Conservation (phyloP, 2,797 vertebrate genomes). For the Morelia viridis region DNA sequence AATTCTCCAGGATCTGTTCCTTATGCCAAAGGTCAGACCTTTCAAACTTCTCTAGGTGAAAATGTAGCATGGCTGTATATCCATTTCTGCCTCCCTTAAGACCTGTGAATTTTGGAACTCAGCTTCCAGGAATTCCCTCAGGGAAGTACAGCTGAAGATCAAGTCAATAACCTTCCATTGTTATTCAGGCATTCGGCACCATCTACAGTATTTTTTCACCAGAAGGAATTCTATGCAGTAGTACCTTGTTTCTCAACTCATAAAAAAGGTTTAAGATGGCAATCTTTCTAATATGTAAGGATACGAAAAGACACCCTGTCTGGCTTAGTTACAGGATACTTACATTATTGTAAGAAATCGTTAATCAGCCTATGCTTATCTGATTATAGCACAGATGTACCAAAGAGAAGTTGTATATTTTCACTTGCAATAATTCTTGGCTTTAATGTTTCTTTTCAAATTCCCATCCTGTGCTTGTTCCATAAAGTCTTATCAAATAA, state of each 20-base stretch:
- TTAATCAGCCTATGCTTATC: neutral
- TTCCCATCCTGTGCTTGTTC: neutral
- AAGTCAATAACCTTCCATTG: neutral
- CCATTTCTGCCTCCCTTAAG: neutral
- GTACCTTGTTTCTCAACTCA: neutral
- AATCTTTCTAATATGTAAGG: neutral
- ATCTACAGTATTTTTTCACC: neutral
- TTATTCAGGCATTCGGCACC: neutral
- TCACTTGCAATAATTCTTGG: neutral
- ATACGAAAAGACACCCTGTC: neutral
- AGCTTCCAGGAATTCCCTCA: neutral
- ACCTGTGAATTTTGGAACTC: neutral
- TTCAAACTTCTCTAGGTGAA: neutral
- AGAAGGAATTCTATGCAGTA: neutral
- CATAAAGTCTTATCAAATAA: slow-evolving; percentile 13
- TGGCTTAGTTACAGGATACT: neutral
- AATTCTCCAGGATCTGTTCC: neutral
- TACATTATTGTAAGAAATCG: neutral
- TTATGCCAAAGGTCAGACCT: neutral
- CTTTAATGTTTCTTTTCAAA: slow-evolving; percentile 6
- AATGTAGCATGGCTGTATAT: neutral
- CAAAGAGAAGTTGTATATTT: neutral
- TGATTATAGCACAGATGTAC: neutral
- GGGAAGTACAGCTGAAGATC: neutral
- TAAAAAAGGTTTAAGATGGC: neutral